Conservation (phyloP, 2,797 vertebrate genomes). For the Pterois miles region DNA sequence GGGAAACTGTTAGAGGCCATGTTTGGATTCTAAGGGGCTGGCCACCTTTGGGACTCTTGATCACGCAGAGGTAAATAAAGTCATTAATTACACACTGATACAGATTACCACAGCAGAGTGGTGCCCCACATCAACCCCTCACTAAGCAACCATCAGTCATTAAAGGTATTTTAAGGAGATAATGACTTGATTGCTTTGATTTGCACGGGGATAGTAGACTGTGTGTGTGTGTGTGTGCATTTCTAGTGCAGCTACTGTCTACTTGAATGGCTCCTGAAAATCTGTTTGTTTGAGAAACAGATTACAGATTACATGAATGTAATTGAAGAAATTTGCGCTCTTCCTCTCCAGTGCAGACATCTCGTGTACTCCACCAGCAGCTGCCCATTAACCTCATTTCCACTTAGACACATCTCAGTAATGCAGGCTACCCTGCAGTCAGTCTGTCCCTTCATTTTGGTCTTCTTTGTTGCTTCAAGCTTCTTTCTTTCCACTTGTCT, state of each 20-base stretch:
- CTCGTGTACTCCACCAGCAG: constrained; percentile 9
- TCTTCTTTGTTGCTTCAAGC: background rate
- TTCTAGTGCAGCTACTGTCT: background rate
- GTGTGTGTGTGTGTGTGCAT: background rate
- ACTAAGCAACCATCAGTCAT: constrained; percentile 46
- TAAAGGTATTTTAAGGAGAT: constrained; percentile 49
- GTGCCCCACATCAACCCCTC: constrained; percentile 31
- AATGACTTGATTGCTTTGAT: constrained; percentile 49
- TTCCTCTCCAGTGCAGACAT: constrained; percentile 18
- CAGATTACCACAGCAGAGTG: constrained; percentile 24
- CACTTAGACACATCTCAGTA: constrained; percentile 45
- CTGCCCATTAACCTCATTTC: constrained; percentile 50
- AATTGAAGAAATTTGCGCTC: constrained; percentile 32
- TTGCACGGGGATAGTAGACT: constrained; percentile 24
- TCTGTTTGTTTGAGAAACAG: constrained; percentile 35
- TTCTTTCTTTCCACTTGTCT: constrained; percentile 4
- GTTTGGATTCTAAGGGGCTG: constrained; percentile 9
- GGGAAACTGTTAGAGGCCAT: background rate
- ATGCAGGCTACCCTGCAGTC: background rate
- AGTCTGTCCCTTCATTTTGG: background rate
- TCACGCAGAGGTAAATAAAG: constrained; percentile 48
- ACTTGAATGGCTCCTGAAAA: constrained; percentile 22
- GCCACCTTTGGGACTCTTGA: constrained; percentile 40
- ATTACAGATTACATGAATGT: constrained; percentile 30
- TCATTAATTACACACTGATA: constrained; percentile 51